Evolutionary conservation across 1,140 invertebrate species (phyloP).

Genomic region (Maniola jurtina): DNA sequence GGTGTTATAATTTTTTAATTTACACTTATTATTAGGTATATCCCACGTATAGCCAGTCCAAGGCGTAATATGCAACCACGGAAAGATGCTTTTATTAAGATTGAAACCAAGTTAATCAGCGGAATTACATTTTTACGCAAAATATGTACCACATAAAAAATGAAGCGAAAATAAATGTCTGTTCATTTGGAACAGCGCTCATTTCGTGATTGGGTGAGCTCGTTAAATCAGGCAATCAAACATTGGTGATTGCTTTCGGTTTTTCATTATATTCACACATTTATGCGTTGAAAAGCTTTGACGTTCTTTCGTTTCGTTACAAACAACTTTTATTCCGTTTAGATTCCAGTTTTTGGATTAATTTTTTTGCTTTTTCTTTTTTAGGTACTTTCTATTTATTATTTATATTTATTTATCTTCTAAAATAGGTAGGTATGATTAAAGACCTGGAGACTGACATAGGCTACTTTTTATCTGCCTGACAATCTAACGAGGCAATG

Average conservation of each 20-base stretch:
- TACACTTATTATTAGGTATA: too few relatives aligned
- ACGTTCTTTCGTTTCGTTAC: not conserved
- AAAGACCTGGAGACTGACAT: too few relatives aligned
- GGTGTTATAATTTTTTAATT: too few relatives aligned
- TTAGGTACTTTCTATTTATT: too few relatives aligned
- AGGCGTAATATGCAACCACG: not conserved
- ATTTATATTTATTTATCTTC: too few relatives aligned
- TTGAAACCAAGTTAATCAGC: not conserved
- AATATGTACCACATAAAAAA: not conserved
- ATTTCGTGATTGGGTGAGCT: conserved; percentile 13
- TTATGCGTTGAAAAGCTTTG: not conserved
- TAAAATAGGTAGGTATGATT: too few relatives aligned
- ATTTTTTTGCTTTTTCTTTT: too few relatives aligned
- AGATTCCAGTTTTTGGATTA: too few relatives aligned
- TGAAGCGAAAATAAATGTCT: not conserved
- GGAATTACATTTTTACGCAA: conserved; percentile 1
- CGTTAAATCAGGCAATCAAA: conserved; percentile 24
- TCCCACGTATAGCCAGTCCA: not conserved
- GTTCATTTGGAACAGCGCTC: conserved; percentile 8
- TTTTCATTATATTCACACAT: conserved; percentile 24
- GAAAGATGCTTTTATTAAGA: conserved; percentile 5
- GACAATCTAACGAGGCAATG: too few relatives aligned
- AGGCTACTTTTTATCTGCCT: too few relatives aligned
- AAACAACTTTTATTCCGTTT: too few relatives aligned
- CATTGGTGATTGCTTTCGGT: conserved; percentile 21